phyloP scores from a whole-genome alignment of 2,113 vertebrate genomes.

The Calidris pugnax region DNA sequence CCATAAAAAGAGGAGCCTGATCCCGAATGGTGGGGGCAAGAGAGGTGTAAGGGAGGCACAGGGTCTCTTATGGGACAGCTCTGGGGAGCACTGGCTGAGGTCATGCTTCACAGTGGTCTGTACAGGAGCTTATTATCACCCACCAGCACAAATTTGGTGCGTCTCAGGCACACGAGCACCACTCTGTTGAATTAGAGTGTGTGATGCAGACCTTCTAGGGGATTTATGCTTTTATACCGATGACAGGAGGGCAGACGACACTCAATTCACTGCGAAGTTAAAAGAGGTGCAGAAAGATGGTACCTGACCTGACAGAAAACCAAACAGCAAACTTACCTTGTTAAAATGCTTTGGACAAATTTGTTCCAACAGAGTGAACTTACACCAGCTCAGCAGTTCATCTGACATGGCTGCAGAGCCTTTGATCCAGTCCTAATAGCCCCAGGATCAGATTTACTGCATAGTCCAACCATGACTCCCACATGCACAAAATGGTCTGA shows the following conservation, averaged over 20 bases:
- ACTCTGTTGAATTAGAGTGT: background rate
- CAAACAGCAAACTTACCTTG: background rate
- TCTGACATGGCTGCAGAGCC: background rate
- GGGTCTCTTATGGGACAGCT: background rate
- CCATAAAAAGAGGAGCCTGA: background rate
- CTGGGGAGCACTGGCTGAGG: accelerated
- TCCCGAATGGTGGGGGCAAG: accelerated
- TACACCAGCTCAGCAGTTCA: background rate
- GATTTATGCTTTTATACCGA: background rate
- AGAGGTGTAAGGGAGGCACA: background rate
- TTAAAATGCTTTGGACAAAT: background rate
- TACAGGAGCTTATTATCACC: background rate
- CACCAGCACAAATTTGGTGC: background rate
- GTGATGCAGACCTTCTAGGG: background rate
- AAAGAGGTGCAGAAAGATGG: background rate
- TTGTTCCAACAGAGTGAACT: background rate
- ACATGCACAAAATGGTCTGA: background rate
- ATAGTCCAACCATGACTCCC: background rate
- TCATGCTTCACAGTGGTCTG: background rate
- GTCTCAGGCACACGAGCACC: background rate
- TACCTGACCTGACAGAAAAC: background rate
- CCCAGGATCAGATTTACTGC: background rate
- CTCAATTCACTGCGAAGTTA: background rate
- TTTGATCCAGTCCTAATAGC: background rate
- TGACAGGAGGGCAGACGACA: background rate